Conservation (phyloP, 2,888 invertebrate genomes). For the Mesorhabditis sp. region DNA sequence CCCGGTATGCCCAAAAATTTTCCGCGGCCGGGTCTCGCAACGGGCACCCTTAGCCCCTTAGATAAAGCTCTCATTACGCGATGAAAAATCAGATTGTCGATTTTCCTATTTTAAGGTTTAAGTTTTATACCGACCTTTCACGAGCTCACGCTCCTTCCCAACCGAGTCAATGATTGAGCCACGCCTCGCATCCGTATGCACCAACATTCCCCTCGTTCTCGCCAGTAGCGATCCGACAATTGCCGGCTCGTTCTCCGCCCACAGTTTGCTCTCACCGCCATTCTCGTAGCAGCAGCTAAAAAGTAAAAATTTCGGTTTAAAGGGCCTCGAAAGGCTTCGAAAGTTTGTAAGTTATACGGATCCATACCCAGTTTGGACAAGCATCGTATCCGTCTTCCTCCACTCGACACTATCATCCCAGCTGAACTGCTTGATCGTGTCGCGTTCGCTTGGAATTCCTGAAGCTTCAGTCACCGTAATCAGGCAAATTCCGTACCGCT, state of each 20-base stretch:
- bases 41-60: too few relatives aligned
- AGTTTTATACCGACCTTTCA: too few relatives aligned
- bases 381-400: conserved; percentile 39
- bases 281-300: conserved; percentile 52
- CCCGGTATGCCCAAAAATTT: too few relatives aligned
- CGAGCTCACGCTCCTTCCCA: not conserved
- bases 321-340: conserved; percentile 6
- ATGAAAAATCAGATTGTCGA: too few relatives aligned
- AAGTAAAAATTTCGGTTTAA: not conserved
- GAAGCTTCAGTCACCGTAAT: not conserved
- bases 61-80: too few relatives aligned
- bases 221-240: conserved; percentile 28
- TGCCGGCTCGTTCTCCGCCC: conserved; percentile 43
- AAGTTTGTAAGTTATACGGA: not conserved
- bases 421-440: conserved; percentile 22
- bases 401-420: conserved; percentile 25
- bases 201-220: conserved; percentile 16
- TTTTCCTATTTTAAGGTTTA: too few relatives aligned
- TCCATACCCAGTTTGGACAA: conserved; percentile 29
- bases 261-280: conserved; percentile 43
- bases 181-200: conserved; percentile 16
- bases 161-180: not conserved
- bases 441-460: conserved; percentile 27
- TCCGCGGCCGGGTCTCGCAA: too few relatives aligned
- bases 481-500: not conserved